phyloP scores from a whole-genome alignment of 2,888 invertebrate species.

The Agriopis marginaria region DNA sequence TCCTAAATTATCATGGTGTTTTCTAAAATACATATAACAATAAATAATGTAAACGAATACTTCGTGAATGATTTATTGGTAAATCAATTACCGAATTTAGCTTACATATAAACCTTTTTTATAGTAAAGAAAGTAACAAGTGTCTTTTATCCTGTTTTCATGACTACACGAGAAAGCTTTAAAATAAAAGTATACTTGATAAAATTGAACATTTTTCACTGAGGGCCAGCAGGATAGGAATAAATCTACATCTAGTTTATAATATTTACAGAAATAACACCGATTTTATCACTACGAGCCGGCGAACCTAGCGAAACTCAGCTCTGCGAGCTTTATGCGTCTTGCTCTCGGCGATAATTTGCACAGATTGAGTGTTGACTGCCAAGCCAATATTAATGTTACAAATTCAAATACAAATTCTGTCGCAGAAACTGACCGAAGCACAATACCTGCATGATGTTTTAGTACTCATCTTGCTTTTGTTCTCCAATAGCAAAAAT shows the following conservation, averaged over 20 bases:
- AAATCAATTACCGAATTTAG: slow-evolving; percentile 46
- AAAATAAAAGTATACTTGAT: slow-evolving; percentile 7
- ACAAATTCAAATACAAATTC: too few species aligned
- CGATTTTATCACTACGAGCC: slow-evolving; percentile 20
- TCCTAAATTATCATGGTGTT: neutral
- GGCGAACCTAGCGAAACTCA: neutral
- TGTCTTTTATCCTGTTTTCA: slow-evolving; percentile 38
- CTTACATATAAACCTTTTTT: slow-evolving; percentile 40
- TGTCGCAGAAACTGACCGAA: too few species aligned
- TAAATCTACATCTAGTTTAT: slow-evolving; percentile 32
- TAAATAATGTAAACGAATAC: slow-evolving; percentile 17
- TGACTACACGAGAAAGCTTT: slow-evolving; percentile 32
- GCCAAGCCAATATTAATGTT: too few species aligned
- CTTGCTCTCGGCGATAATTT: too few species aligned
- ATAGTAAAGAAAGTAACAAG: slow-evolving; percentile 37
- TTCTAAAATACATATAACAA: neutral
- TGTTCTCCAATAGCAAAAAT: too few species aligned
- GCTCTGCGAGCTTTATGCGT: too few species aligned
- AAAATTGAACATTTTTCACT: slow-evolving; percentile 18
- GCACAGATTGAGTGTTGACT: too few species aligned
- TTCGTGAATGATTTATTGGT: slow-evolving; percentile 47
- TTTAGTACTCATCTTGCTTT: too few species aligned
- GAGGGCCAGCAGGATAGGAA: slow-evolving; percentile 33
- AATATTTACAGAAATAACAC: slow-evolving; percentile 43
- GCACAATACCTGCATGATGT: too few species aligned